Conservation (phyloP, 2,113 vertebrate species). For the Anas platyrhynchos region DNA sequence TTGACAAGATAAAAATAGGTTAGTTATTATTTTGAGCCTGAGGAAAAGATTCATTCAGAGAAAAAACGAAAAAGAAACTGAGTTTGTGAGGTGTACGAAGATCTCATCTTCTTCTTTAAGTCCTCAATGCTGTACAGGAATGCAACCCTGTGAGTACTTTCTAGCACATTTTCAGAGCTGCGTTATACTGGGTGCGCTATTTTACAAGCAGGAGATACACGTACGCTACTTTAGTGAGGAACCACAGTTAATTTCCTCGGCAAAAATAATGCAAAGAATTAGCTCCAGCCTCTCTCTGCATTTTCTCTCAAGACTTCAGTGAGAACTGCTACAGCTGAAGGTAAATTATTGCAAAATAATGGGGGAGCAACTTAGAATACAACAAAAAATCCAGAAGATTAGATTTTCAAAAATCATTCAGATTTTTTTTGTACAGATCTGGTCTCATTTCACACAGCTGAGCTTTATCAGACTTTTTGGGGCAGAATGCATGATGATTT, state of each 20-base stretch:
- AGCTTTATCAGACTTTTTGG: neutral
- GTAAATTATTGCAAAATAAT: neutral
- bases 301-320: neutral
- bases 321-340: neutral
- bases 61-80: neutral
- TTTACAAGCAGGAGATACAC: accelerated
- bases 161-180: neutral
- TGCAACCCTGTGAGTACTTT: neutral
- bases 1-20: neutral
- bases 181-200: neutral
- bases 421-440: neutral
- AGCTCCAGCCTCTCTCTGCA: neutral
- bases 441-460: neutral
- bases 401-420: neutral
- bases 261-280: neutral
- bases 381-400: neutral
- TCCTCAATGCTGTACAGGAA: neutral
- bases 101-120: neutral
- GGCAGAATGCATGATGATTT: neutral
- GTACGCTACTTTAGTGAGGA: neutral
- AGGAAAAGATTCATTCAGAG: neutral
- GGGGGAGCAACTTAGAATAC: neutral
- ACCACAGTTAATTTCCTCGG: neutral
- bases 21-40: neutral
- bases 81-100: neutral